Conservation (phyloP, 2,888 invertebrate species). For the Nephrotoma appendiculata region DNA sequence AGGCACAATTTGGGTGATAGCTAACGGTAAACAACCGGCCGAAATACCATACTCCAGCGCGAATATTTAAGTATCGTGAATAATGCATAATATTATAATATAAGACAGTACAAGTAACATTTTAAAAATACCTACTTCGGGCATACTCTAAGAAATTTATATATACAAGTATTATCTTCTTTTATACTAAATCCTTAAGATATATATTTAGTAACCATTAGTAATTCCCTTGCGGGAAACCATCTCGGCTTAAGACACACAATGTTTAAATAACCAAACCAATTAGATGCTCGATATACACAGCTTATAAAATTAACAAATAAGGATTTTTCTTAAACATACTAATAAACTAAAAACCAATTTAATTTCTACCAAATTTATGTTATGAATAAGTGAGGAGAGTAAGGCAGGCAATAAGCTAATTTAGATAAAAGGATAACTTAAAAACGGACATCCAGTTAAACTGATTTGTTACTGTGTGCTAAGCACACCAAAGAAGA, state of each 20-base stretch:
- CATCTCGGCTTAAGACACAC: neutral
- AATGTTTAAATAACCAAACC: neutral
- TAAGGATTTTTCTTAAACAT: neutral
- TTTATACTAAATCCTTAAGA: neutral
- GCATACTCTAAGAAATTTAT: neutral
- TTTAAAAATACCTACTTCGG: neutral
- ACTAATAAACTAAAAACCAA: neutral
- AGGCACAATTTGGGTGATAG: constrained; percentile 58
- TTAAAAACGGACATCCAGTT: neutral
- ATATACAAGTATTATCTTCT: neutral
- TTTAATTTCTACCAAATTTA: neutral
- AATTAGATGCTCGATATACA: neutral
- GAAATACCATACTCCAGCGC: constrained; percentile 27
- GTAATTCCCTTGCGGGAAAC: neutral
- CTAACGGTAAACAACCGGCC: constrained; percentile 48
- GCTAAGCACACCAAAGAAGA: neutral
- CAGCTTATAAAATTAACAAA: neutral
- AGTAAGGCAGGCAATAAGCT: neutral
- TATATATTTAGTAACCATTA: neutral
- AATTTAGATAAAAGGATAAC: neutral
- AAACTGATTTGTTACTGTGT: neutral
- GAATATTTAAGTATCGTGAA: constrained; percentile 11
- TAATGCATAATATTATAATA: neutral
- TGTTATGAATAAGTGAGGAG: neutral
- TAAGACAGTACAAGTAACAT: constrained; percentile 3